Evolutionary conservation across 1,140 invertebrate species (phyloP), one percentile per base, ranked within the genome.

Genomic region (Neodiprion virginianus): DNA sequence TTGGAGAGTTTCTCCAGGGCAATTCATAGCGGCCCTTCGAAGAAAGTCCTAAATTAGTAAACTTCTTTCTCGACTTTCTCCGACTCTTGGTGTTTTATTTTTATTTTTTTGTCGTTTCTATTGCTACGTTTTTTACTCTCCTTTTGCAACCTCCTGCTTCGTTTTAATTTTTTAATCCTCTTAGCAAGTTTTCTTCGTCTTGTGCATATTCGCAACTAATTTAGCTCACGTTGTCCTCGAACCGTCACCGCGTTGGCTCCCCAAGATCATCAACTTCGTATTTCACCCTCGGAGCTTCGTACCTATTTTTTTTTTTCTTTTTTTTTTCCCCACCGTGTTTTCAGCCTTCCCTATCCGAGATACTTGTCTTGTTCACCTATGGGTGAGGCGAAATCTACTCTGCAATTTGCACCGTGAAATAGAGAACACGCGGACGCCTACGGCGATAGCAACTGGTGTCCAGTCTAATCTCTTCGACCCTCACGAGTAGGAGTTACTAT

Each of bases 381-480:
- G 28, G 28, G 28, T 40, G 53, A 5, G 53, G n/a, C 53, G 53
- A 61, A 61, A 61, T 61, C n/a, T 12, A 61, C 53, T 17, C 53
- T 2, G 53, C 53, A 61, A 61, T 61, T 9, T 61, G n/a, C 11
- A 61, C 11, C 11, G 11, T 17, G 53, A 61, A 61, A 61, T 17
- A 8, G 3, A 61, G 3, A 17, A 61, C 53, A 61, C 53, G 53
- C 53, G n/a, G 53, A 61, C 11, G 53, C 53, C 53, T 5, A 61
- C 53, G 53, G 53, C 53, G n/a, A 61, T 61, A 61, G 53, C 53
- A 61, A 61, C 53, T 61, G 53, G 53, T 61, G 53, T 61, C 53
- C 53, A 61, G 53, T 61, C 53, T 61, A 17, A 61, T 61, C 53
- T 61, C 53, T 61, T 1, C n/a, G 53, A 61, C 53, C 53, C 53